Conservation (phyloP, 2,113 vertebrate species). For the Plecotus auritus region DNA sequence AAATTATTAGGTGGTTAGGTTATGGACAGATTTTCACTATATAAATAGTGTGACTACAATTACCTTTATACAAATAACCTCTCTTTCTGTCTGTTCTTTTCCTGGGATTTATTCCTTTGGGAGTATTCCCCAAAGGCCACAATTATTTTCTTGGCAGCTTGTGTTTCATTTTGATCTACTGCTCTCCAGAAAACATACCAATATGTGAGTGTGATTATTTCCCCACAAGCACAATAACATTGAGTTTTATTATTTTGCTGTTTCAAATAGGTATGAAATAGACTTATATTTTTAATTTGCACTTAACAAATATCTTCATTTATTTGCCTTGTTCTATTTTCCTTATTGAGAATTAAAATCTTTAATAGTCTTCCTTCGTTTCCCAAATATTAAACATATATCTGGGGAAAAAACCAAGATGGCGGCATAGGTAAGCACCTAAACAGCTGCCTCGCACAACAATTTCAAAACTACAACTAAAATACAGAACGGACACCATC, state of each 20-base stretch:
- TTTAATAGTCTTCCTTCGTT: background rate
- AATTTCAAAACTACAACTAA: too few relatives aligned
- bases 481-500: too few relatives aligned
- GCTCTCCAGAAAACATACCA: background rate
- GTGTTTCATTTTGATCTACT: background rate
- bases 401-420: too few relatives aligned
- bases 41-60: background rate
- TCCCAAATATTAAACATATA: slow-evolving; percentile 9
- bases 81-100: background rate
- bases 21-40: background rate
- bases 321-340: background rate
- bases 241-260: background rate
- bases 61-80: background rate
- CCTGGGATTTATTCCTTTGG: background rate
- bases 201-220: background rate
- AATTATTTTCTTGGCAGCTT: background rate
- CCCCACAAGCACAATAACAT: background rate
- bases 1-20: background rate
- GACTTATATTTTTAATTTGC: background rate
- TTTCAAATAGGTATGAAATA: background rate
- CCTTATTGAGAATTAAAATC: background rate
- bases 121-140: background rate
- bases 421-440: too few relatives aligned
- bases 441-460: too few relatives aligned
- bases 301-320: background rate